These are phyloP conservation scores for Petrocephalus zakoni DNA, from an alignment of 2,113 vertebrate species.

Conservation along the genomic window DNA sequence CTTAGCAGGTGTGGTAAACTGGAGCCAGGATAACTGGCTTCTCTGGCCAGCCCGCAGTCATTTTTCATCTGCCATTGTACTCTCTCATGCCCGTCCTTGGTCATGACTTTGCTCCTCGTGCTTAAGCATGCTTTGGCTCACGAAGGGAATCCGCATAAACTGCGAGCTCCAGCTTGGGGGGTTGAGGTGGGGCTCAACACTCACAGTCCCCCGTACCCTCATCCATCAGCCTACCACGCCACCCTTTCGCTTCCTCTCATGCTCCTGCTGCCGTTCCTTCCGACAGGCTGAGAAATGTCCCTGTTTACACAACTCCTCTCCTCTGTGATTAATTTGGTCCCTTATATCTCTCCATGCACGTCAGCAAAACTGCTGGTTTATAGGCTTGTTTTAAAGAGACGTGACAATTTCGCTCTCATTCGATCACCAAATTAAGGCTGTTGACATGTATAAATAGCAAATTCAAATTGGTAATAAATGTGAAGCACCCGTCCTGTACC, in stretches of 20 bases:
- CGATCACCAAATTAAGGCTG: constrained; percentile 55
- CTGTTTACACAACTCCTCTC: constrained; percentile 39
- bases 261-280: constrained; percentile 13
- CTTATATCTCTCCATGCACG: constrained; percentile 49
- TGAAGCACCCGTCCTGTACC: constrained; percentile 25
- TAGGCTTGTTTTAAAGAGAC: constrained; percentile 50
- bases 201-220: constrained; percentile 19
- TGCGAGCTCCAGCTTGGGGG: constrained; percentile 21
- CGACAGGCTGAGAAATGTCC: constrained; percentile 34
- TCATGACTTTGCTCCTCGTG: constrained; percentile 29
- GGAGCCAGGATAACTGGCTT: background rate
- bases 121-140: constrained; percentile 17
- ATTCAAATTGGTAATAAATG: constrained; percentile 40
- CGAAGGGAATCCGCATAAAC: constrained; percentile 24
- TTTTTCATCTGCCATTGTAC: background rate
- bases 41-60: constrained; percentile 16
- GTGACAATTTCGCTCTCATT: constrained; percentile 51
- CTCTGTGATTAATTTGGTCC: constrained; percentile 49
- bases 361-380: constrained; percentile 53
- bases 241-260: background rate
- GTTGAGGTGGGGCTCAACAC: constrained; percentile 7
- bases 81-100: constrained; percentile 30
- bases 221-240: constrained; percentile 39
- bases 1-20: constrained; percentile 10
- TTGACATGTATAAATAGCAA: constrained; percentile 53